Percentiles rank a stretch among this genome's conserved stretches.
phyloP scores from a whole-genome alignment of 2,113 vertebrate genomes.

The Tupaia tana region DNA sequence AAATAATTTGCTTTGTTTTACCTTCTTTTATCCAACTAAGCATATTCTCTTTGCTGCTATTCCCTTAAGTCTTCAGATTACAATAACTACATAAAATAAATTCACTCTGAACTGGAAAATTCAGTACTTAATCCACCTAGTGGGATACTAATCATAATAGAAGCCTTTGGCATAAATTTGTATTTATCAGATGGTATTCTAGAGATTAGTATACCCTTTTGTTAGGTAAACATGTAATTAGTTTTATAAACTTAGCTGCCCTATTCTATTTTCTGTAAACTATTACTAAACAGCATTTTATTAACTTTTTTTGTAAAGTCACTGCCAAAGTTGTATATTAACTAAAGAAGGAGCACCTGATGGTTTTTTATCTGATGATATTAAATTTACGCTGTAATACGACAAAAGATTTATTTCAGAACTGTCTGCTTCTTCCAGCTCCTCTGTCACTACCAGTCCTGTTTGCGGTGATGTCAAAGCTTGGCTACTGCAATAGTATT shows the following conservation, averaged over 20 bases:
- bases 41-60: constrained; percentile 16
- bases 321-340: not conserved
- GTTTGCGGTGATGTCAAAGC: not conserved
- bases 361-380: not conserved
- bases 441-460: not conserved
- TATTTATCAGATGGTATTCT: constrained; percentile 48
- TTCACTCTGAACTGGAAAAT: constrained; percentile 57
- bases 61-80: constrained; percentile 57
- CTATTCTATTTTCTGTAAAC: constrained; percentile 38
- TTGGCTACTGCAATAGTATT: not conserved
- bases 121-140: constrained; percentile 65
- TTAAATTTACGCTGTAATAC: not conserved
- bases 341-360: not conserved
- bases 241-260: constrained; percentile 58
- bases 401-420: not conserved
- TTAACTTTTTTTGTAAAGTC: not conserved
- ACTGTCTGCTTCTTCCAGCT: not conserved
- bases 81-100: constrained; percentile 55
- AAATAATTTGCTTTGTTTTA: constrained; percentile 74
- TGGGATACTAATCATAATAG: constrained; percentile 67
- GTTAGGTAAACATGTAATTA: constrained; percentile 62
- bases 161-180: constrained; percentile 41
- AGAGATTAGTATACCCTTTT: constrained; percentile 35
- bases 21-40: constrained; percentile 54
- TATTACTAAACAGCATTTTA: not conserved